Conservation (phyloP, 2,113 vertebrate genomes). For the Xyliphius kryptos region DNA sequence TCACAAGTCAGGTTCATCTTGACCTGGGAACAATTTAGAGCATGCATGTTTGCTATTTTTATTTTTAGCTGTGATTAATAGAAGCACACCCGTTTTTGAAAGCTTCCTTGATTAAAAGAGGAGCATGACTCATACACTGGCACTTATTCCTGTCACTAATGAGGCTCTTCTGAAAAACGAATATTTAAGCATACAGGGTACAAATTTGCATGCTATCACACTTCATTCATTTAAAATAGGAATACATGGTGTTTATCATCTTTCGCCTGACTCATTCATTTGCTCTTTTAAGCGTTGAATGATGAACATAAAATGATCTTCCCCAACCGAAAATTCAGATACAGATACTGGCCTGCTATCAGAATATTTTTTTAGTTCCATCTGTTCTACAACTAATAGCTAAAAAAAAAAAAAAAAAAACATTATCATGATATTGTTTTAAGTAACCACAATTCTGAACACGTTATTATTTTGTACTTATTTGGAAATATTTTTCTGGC, state of each 20-base stretch:
- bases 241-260: slow-evolving; percentile 4
- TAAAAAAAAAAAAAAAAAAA: too few species aligned
- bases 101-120: slow-evolving; percentile 19
- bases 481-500: too few species aligned
- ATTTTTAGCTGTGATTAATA: slow-evolving; percentile 21
- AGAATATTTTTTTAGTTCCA: too few species aligned
- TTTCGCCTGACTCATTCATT: slow-evolving; percentile 1
- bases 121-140: slow-evolving; percentile 9
- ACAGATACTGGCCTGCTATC: too few species aligned
- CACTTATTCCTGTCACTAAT: background rate
- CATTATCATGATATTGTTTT: too few species aligned
- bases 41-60: background rate
- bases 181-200: background rate
- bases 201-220: background rate
- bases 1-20: slow-evolving; percentile 20
- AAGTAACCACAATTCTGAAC: too few species aligned
- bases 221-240: too few species aligned
- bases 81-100: slow-evolving; percentile 14
- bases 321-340: too few species aligned
- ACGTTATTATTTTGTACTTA: too few species aligned
- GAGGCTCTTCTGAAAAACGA: background rate
- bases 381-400: too few species aligned
- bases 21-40: slow-evolving; percentile 7
- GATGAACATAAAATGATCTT: too few species aligned
- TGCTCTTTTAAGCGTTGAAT: background rate